A percentile compares a stretch with the other conserved stretches of the same genome.
Conservation (phyloP, 2,113 vertebrate species). For the Eleginops maclovinus region DNA sequence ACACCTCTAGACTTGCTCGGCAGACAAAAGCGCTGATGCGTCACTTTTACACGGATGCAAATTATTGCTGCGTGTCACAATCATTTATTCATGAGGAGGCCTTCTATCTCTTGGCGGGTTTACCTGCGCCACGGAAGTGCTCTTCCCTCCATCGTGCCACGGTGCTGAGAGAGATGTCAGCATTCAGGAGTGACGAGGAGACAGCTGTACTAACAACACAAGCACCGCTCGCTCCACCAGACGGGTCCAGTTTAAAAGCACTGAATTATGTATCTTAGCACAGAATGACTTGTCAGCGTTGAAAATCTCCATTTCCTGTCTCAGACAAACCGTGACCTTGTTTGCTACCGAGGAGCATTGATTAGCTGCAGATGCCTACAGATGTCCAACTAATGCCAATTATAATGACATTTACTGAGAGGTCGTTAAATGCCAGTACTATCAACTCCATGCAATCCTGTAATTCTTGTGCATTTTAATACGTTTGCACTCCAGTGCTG, state of each 20-base stretch:
- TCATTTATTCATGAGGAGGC: slow-evolving; percentile 82
- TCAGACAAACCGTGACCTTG: slow-evolving; percentile 56
- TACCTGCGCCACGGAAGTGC: slow-evolving; percentile 73
- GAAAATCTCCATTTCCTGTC: slow-evolving; percentile 59
- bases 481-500: slow-evolving; percentile 51
- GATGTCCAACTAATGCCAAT: slow-evolving; percentile 33
- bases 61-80: slow-evolving; percentile 79
- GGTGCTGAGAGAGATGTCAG: slow-evolving; percentile 75
- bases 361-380: slow-evolving; percentile 47
- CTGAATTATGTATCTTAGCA: slow-evolving; percentile 71
- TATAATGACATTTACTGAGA: slow-evolving; percentile 41
- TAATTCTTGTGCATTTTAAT: slow-evolving; percentile 51
- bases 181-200: slow-evolving; percentile 69
- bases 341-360: slow-evolving; percentile 40
- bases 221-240: slow-evolving; percentile 57
- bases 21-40: slow-evolving; percentile 83
- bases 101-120: slow-evolving; percentile 62
- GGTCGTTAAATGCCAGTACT: not conserved
- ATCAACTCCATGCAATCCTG: slow-evolving; percentile 33
- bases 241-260: slow-evolving; percentile 77
- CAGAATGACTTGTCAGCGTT: slow-evolving; percentile 44
- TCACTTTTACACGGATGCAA: slow-evolving; percentile 80
- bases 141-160: slow-evolving; percentile 59
- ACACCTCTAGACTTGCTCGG: slow-evolving; percentile 65
- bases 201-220: slow-evolving; percentile 66